Evolutionary conservation across 2,888 invertebrate genomes (phyloP).

Genomic region (Philaethria dido): DNA sequence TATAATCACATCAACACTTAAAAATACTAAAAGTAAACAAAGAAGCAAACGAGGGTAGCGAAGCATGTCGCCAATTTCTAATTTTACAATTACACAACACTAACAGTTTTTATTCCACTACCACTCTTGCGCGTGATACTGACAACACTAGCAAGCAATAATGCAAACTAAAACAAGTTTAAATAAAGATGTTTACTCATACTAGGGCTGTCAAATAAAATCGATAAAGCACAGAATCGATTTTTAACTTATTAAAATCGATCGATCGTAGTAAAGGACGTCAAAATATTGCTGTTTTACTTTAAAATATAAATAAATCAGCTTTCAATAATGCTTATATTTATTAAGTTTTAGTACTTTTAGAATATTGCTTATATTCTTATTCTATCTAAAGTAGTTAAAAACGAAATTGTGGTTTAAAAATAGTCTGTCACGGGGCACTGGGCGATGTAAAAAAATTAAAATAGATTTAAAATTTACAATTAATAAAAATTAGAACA

Average conservation of each 20-base stretch:
- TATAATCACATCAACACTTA: constrained; percentile 49
- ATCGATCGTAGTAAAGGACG: background rate
- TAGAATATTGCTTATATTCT: too few relatives aligned
- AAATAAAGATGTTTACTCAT: background rate
- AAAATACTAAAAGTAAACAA: constrained; percentile 58
- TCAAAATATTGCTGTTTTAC: too few relatives aligned
- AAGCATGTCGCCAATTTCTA: constrained; percentile 44
- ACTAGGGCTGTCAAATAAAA: background rate
- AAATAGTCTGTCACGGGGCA: too few relatives aligned
- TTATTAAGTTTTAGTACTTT: too few relatives aligned
- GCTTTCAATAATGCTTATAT: too few relatives aligned
- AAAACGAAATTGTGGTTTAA: too few relatives aligned
- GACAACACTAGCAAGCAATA: constrained; percentile 16
- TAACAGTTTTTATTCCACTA: constrained; percentile 22
- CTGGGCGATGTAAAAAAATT: too few relatives aligned
- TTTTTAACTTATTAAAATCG: background rate
- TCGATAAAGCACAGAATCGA: background rate
- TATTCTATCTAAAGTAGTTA: too few relatives aligned
- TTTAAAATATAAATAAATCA: too few relatives aligned
- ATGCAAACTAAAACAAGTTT: background rate
- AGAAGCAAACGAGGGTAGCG: constrained; percentile 54
- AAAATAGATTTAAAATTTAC: too few relatives aligned
- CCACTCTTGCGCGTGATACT: constrained; percentile 50
- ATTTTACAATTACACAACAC: constrained; percentile 33
- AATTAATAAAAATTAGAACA: too few relatives aligned